Evolutionary conservation across 1,140 invertebrate species (phyloP).

Genomic region (Brachionus manjavacas): DNA sequence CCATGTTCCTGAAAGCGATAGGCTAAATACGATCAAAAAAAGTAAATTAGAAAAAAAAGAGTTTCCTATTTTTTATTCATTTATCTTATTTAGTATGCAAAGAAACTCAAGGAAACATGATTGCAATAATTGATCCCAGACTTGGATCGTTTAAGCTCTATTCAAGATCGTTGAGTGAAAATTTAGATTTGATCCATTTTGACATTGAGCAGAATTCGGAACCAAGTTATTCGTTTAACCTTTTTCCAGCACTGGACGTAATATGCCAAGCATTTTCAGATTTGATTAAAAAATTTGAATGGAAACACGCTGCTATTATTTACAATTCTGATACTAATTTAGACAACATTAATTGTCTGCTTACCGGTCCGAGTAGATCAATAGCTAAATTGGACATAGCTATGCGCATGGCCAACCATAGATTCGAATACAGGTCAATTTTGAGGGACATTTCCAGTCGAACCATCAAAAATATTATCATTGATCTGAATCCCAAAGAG

Average conservation of each 20-base stretch:
- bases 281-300: constrained; percentile 39
- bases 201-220: constrained; percentile 23
- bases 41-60: background rate
- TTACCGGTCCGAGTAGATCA: background rate
- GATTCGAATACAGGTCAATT: constrained; percentile 12
- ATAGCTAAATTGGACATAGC: constrained; percentile 12
- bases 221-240: constrained; percentile 28
- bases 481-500: constrained; percentile 48
- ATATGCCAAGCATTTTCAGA: constrained; percentile 23
- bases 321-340: constrained; percentile 35
- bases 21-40: background rate
- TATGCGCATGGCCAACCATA: constrained; percentile 32
- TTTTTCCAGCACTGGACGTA: constrained; percentile 29
- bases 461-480: constrained; percentile 47
- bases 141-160: background rate
- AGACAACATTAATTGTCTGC: constrained; percentile 30
- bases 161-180: constrained; percentile 9
- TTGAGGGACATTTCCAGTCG: constrained; percentile 2
- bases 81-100: constrained; percentile 11
- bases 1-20: background rate
- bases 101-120: constrained; percentile 21
- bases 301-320: constrained; percentile 26
- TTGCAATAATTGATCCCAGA: constrained; percentile 12
- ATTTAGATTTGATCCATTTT: constrained; percentile 33
- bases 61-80: background rate